phyloP scores from a whole-genome alignment of 2,797 vertebrate species.

The Anas capensis region DNA sequence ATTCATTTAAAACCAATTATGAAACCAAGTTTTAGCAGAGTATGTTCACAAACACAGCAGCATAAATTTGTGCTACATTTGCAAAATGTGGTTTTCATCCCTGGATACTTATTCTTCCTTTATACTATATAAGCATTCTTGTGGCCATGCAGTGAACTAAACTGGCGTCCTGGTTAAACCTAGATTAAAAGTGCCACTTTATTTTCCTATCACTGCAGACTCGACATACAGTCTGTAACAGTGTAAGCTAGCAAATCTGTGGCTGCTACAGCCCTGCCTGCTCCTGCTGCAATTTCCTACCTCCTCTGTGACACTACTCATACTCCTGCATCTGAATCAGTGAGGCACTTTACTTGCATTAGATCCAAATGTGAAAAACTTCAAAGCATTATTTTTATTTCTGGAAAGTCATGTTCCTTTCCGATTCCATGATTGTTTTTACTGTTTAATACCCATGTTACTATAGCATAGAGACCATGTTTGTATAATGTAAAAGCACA shows the following conservation, averaged over 20 bases:
- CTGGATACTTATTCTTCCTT: not conserved
- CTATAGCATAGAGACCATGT: not conserved
- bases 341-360: not conserved
- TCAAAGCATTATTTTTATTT: not conserved
- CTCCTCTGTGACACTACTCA: not conserved
- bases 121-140: not conserved
- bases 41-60: not conserved
- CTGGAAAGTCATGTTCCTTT: not conserved
- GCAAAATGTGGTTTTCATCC: not conserved
- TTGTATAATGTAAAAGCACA: not conserved
- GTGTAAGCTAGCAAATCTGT: not conserved
- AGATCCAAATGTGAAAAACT: not conserved
- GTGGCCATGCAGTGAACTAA: not conserved
- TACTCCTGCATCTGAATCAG: not conserved
- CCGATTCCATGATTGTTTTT: not conserved
- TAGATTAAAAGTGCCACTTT: not conserved
- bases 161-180: not conserved
- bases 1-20: not conserved
- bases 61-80: not conserved
- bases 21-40: not conserved
- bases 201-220: not conserved
- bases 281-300: not conserved
- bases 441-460: not conserved
- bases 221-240: not conserved
- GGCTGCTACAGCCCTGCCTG: not conserved